phyloP scores from a whole-genome alignment of 2,888 invertebrate genomes.

The Tiliacea citrago region DNA sequence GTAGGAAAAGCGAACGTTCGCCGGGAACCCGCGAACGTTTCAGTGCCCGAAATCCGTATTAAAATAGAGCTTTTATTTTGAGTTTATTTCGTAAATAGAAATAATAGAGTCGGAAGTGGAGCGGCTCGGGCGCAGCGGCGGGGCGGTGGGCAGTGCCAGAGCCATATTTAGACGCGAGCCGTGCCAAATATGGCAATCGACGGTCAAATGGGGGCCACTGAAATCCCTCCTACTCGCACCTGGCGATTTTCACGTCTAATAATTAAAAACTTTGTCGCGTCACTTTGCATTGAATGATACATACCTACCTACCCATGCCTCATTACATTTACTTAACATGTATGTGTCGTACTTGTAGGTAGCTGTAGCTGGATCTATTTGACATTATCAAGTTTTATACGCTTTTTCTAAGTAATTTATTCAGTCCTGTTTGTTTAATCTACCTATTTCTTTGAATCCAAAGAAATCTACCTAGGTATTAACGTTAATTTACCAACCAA shows the following conservation, averaged over 20 bases:
- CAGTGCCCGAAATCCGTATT: conserved; percentile 89
- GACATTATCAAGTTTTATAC: conserved; percentile 37
- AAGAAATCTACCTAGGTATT: not conserved
- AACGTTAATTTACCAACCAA: not conserved
- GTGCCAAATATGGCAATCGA: conserved; percentile 95
- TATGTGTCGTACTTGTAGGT: conserved; percentile 38
- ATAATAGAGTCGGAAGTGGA: conserved; percentile 90
- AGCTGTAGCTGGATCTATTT: conserved; percentile 25
- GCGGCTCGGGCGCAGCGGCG: conserved; percentile 79
- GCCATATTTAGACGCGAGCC: conserved; percentile 96
- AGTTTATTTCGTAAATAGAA: conserved; percentile 91
- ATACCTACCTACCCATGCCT: conserved; percentile 59
- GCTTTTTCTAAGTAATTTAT: conserved; percentile 21
- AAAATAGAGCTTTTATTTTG: conserved; percentile 90
- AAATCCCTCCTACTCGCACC: conserved; percentile 93
- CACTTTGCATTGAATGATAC: conserved; percentile 75
- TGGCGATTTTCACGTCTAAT: conserved; percentile 90
- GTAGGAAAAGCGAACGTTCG: conserved; percentile 83
- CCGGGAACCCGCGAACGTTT: conserved; percentile 88
- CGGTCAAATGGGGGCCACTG: conserved; percentile 95
- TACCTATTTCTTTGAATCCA: conserved; percentile 7
- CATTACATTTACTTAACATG: conserved; percentile 59
- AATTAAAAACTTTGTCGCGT: conserved; percentile 90
- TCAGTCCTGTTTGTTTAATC: not conserved
- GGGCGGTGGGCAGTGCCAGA: conserved; percentile 93